Evolutionary conservation across 2,113 vertebrate genomes (phyloP), one percentile per base, ranked within the genome.

Genomic region (Glaucidium brasilianum): DNA sequence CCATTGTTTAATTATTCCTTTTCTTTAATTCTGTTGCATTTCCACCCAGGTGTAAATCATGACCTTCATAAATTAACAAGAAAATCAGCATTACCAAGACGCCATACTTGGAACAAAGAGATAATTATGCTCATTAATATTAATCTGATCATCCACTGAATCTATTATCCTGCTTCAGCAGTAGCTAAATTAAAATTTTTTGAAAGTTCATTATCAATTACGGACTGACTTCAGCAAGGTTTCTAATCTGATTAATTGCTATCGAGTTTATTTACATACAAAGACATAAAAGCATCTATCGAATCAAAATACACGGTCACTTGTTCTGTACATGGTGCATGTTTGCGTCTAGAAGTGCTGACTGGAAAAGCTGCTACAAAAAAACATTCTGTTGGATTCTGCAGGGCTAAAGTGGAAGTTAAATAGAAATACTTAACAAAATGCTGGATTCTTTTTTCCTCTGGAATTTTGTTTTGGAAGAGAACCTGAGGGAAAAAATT

Each of bases 401-500:
- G 53, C 69, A 41, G 58, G 34, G 64, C 73, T 75, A 69, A 90
- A 80, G 73, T 92, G 49, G 68, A 92, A 95, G 67, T 88, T 91
- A 53, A 90, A 79, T 49, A 72, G 58, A 91, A 96, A 81, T 60
- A 22, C 49, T 59, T 75, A 58, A 63, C 2, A 5, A 90, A 91
- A 82, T 64, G 80, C 52, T 84, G 41, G 25, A 13, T 60, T 66
- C 74, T 56, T 71, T 96, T 90, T 47, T n/a, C 37, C 86, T 78
- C 83, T 89, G 92, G 97, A 95, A 97, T 96, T 96, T 95, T 97
- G 94, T 96, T 97, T 97, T 96, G 96, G 92, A 97, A 96, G 94
- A 97, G 77, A 96, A 96, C 87, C 80, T 94, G 94, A 92, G 62
- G 91, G 94, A 76, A 96, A 95, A 96, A 96, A 94, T 97, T 91